Base-by-base conservation (phyloP, 2,888 invertebrate species). In the Drosophila suboccidentalis region DNA sequence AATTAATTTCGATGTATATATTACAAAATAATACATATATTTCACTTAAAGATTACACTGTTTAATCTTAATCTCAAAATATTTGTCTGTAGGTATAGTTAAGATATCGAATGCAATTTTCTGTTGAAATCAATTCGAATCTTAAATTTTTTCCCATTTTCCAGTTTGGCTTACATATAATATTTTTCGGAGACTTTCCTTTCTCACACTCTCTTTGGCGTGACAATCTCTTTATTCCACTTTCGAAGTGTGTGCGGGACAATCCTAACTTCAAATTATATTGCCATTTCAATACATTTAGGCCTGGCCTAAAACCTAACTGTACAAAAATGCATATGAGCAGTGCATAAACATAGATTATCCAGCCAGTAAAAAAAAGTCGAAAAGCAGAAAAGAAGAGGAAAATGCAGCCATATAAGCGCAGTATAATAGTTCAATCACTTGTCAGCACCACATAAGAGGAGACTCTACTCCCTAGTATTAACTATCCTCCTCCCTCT, bases 361-460 rank as follows among this genome's bases (percentile, higher is more conserved):
- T 71, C 61, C 61, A 50, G 32, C 19, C 41, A 13, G 43, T 43
- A 8, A 29, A n/a, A 22, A 44, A 13, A 41, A 15, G 17, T 8
- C 19, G 11, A 26, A 13, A 26, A 1, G 1, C 8, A 26, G 15
- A 19, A 34, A 38, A 32, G n/a, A 4, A 15, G 22, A 36, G 36
- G 50, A 61, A 69, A 73, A 65, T 63, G 65, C 72, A 54, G 55
- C 78, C 71, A 67, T 67, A 76, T 78, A 75, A 72, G 68, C 58
- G 62, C 58, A 75, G 78, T 72, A 75, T 88, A 85, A 85, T 85
- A 88, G 84, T 85, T 85, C 88, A 85, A 85, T 85, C 84, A 85
- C 76, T 85, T 88, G 84, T 85, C 88, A 86, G 80, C 78, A 68
- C 80, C 78, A 64, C 69, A 50, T 64, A 80, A 57, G 58, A 66